Conservation (phyloP, 2,797 vertebrate genomes). For the Catostomus latipinnis region DNA sequence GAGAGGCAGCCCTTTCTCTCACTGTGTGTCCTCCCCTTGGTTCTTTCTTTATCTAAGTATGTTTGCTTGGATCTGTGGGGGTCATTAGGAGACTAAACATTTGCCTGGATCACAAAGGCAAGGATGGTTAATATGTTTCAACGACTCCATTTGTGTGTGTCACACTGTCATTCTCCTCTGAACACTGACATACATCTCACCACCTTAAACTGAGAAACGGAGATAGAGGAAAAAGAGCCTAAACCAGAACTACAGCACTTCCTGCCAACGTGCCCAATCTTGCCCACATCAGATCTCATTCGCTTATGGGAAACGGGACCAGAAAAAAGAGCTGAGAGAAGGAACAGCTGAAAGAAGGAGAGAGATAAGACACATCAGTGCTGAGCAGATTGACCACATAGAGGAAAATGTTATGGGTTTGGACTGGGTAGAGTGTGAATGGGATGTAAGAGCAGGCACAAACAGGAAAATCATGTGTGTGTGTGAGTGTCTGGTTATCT, state of each 20-base stretch:
- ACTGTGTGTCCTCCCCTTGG: not conserved
- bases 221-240: slow-evolving; percentile 19
- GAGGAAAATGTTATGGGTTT: slow-evolving; percentile 41
- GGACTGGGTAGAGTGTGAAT: slow-evolving; percentile 29
- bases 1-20: slow-evolving; percentile 14
- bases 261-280: slow-evolving; percentile 76
- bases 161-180: slow-evolving; percentile 38
- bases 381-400: not conserved
- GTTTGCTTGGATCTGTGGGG: slow-evolving; percentile 60
- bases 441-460: slow-evolving; percentile 41
- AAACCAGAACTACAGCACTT: slow-evolving; percentile 62
- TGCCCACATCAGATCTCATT: slow-evolving; percentile 71
- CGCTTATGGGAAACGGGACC: slow-evolving; percentile 60
- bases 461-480: slow-evolving; percentile 48
- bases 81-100: slow-evolving; percentile 82
- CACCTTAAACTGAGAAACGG: slow-evolving; percentile 58
- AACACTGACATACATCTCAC: slow-evolving; percentile 71
- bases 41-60: slow-evolving; percentile 44
- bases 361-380: slow-evolving; percentile 15
- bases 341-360: slow-evolving; percentile 9
- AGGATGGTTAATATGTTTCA: slow-evolving; percentile 84
- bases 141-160: slow-evolving; percentile 74
- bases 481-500: slow-evolving; percentile 51
- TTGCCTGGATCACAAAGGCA: slow-evolving; percentile 76
- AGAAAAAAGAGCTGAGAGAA: slow-evolving; percentile 18